Evolutionary conservation across 53 echinoderm and acorn worm species (phyloP).

Genomic region (Arbacia lixula): DNA sequence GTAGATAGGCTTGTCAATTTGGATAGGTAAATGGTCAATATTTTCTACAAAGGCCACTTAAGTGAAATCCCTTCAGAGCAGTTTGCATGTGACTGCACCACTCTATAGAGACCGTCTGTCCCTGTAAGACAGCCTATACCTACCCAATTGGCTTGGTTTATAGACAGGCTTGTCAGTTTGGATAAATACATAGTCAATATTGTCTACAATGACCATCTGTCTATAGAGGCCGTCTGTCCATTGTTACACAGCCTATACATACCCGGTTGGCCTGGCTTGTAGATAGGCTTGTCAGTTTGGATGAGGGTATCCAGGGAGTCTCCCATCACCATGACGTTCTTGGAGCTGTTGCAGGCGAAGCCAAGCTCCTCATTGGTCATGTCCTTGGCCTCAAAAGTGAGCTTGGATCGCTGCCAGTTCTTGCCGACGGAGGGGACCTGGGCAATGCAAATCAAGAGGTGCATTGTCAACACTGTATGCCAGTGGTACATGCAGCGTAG

Average conservation of each 20-base stretch:
- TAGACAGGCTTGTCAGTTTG: constrained; percentile 95
- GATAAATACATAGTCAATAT: too few relatives aligned
- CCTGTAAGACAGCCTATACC: too few relatives aligned
- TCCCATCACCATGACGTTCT: background rate
- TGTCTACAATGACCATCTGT: too few relatives aligned
- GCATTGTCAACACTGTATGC: too few relatives aligned
- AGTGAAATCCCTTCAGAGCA: too few relatives aligned
- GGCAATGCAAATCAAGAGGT: background rate
- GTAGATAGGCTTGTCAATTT: constrained; percentile 97
- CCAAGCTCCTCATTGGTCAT: background rate
- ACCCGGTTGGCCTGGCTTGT: constrained; percentile 94
- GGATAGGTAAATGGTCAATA: too few relatives aligned
- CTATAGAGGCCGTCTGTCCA: background rate
- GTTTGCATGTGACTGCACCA: too few relatives aligned
- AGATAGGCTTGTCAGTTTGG: constrained; percentile 96
- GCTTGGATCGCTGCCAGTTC: background rate
- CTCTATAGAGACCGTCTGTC: too few relatives aligned
- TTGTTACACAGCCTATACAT: constrained; percentile 36
- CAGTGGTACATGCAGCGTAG: too few relatives aligned
- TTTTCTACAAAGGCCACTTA: too few relatives aligned
- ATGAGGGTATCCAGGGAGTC: constrained; percentile 68
- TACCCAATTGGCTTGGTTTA: constrained; percentile 85
- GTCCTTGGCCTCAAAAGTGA: constrained; percentile 5
- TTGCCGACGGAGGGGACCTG: constrained; percentile 6
- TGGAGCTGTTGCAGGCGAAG: constrained; percentile 14